These are phyloP conservation scores for Sarcophaga carnaria DNA, from an alignment of 2,888 invertebrate genomes.

Conservation along the genomic window DNA sequence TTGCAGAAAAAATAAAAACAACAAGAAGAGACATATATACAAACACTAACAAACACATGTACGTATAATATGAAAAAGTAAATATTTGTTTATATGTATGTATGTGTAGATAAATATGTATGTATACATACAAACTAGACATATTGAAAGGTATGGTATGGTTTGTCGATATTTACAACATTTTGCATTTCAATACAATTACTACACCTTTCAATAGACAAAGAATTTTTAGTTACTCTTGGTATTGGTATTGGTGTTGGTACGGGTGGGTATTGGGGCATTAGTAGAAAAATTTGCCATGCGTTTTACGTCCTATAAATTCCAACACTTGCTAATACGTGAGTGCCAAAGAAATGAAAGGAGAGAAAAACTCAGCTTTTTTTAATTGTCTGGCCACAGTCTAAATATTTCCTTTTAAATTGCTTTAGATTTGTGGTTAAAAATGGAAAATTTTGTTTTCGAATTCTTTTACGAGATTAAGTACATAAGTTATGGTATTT, in stretches of 20 bases:
- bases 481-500: background rate
- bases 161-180: background rate
- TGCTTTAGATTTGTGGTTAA: slow-evolving; percentile 19
- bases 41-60: background rate
- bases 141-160: too few relatives aligned
- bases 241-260: slow-evolving; percentile 1
- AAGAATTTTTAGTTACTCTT: slow-evolving; percentile 8
- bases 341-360: background rate
- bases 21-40: background rate
- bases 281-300: slow-evolving; percentile 22
- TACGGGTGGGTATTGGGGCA: background rate
- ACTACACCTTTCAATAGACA: background rate
- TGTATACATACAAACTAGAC: background rate
- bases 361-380: background rate
- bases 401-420: slow-evolving; percentile 50
- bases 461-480: background rate
- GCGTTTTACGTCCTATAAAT: slow-evolving; percentile 26
- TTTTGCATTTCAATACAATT: background rate
- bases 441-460: background rate
- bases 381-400: slow-evolving; percentile 59
- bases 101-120: background rate
- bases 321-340: slow-evolving; percentile 17
- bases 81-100: background rate
- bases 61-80: background rate
- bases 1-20: slow-evolving; percentile 28